Evolutionary conservation across 2,888 invertebrate species (phyloP), one percentile per base, ranked within the genome.

Genomic region (Ctenicera cuprea): DNA sequence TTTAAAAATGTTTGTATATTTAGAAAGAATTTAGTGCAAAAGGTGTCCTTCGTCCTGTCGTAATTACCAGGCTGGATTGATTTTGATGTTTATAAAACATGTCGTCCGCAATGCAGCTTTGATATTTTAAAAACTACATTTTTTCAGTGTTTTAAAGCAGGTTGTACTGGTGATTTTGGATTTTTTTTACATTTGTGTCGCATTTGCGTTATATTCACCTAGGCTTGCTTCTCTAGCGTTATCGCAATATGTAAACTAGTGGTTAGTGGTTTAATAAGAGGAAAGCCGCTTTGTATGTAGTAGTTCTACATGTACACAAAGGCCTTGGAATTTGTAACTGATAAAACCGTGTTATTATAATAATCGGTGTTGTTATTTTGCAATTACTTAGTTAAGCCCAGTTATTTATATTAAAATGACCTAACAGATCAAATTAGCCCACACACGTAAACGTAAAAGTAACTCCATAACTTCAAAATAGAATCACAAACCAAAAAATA

Each of bases 11-110:
- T 33, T 50, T 48, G 50, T 54, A 41, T 74, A 50, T 30, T 61
- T n/a, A 59, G 14, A 54, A 67, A 45, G 22, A 20, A 45, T 48
- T 43, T 48, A 41, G 52, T 41, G 54, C 37, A 16, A 33, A 54
- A 50, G 43, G 37, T 38, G 54, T 30, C n/a, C 57, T 41, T 43
- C 26, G 16, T 67, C 54, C 22, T 63, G 52, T 52, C 30, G 16
- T 22, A 52, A 69, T 48, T 69, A 69, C 59, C 61, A 61, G 68
- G 68, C 68, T 48, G 61, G 43, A 65, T 65, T 65, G 65, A 52
- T 65, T 65, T 52, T 50, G 52, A 38, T 30, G 30, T 37, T 59
- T 57, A 33, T 57, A 0, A 26, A 26, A 59, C 16, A 33, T 33
- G 22, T 52, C 16, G 22, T 52, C 16, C 54, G 9, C 4, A 9